Evolutionary conservation across 2,113 vertebrate species (phyloP).

Genomic region (Pleuronectes platessa): DNA sequence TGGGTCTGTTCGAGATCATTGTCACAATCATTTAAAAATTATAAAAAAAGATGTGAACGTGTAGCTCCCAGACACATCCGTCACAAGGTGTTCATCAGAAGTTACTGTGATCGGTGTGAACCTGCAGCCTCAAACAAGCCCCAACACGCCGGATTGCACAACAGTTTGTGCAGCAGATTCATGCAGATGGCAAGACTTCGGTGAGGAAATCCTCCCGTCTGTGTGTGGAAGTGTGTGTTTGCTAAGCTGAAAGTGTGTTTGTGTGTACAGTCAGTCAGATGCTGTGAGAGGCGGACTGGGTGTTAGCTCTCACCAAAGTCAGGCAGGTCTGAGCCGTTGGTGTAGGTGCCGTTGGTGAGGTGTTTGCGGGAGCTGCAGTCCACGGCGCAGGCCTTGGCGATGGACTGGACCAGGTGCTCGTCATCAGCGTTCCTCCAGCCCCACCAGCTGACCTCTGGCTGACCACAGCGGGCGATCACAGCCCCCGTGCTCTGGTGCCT

Average conservation of each 20-base stretch:
- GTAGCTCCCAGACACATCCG: background rate
- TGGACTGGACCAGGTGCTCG: constrained; percentile 94
- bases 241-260: constrained; percentile 7
- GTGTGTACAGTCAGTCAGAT: background rate
- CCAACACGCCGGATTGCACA: constrained; percentile 34
- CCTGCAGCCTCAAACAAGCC: constrained; percentile 42
- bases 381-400: constrained; percentile 94
- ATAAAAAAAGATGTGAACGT: background rate
- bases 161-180: constrained; percentile 28
- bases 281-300: background rate
- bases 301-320: constrained; percentile 89
- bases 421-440: constrained; percentile 98
- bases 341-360: constrained; percentile 83
- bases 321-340: constrained; percentile 88
- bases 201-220: background rate
- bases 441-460: constrained; percentile 99
- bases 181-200: background rate
- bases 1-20: background rate
- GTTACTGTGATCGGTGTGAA: constrained; percentile 3
- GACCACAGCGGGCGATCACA: constrained; percentile 96
- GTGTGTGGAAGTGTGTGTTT: background rate
- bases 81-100: background rate
- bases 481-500: constrained; percentile 96
- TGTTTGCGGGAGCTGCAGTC: constrained; percentile 84
- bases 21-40: background rate